phyloP scores from a whole-genome alignment of 2,888 invertebrate species.

The Neoascia interrupta region DNA sequence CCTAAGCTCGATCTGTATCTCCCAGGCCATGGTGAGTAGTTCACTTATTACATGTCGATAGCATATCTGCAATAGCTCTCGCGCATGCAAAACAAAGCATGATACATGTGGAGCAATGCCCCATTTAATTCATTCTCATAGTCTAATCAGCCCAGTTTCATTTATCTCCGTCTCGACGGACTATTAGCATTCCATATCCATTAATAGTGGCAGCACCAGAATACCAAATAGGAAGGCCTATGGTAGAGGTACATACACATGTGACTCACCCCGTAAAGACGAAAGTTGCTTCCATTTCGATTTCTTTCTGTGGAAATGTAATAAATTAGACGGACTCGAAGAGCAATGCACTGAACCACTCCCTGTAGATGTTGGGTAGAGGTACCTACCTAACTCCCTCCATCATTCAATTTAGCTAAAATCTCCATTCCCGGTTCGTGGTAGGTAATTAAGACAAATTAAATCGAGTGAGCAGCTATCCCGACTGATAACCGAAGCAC shows the following conservation, averaged over 20 bases:
- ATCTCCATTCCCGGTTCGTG: slow-evolving; percentile 21
- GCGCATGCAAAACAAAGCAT: no score
- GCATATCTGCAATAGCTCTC: no score
- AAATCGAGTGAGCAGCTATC: slow-evolving; percentile 38
- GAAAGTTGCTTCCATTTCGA: slow-evolving; percentile 17
- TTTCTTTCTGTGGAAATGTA: no score
- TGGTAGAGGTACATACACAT: slow-evolving; percentile 11
- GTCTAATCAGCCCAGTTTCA: slow-evolving; percentile 10
- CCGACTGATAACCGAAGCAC: slow-evolving; percentile 42
- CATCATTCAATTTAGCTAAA: slow-evolving; percentile 34
- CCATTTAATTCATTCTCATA: slow-evolving; percentile 22
- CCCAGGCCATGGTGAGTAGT: no score
- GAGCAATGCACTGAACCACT: slow-evolving; percentile 3
- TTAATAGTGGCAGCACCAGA: slow-evolving; percentile 45
- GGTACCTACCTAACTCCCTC: no score
- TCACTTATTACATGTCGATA: no score
- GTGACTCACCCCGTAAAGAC: slow-evolving; percentile 42
- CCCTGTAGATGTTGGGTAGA: no score
- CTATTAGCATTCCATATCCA: slow-evolving; percentile 58
- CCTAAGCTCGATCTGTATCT: no score
- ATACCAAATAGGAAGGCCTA: slow-evolving; percentile 32
- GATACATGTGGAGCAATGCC: no score
- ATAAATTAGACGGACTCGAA: slow-evolving; percentile 31
- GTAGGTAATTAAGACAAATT: slow-evolving; percentile 50
- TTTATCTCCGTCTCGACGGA: slow-evolving; percentile 55